A percentile compares a stretch with the other conserved stretches of the same genome.
Evolutionary conservation across 2,888 invertebrate genomes (phyloP).

Genomic region (Acleris holmiana): DNA sequence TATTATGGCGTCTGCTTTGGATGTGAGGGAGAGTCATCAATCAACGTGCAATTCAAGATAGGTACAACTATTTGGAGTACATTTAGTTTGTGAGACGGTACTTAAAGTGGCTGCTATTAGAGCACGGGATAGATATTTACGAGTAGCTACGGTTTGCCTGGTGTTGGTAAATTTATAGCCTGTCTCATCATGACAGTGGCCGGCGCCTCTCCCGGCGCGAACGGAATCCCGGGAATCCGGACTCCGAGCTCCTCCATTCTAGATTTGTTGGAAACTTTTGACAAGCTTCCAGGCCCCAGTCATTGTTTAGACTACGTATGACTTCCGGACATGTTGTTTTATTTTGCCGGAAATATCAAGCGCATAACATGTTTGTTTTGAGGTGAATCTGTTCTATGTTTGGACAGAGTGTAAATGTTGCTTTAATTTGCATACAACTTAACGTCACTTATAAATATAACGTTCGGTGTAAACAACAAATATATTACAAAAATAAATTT

Average conservation of each 20-base stretch:
- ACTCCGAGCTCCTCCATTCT: slow-evolving; percentile 44
- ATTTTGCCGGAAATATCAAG: slow-evolving; percentile 29
- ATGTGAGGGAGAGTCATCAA: slow-evolving; percentile 51
- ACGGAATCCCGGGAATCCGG: slow-evolving; percentile 47
- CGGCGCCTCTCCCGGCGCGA: slow-evolving; percentile 41
- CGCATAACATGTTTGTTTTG: slow-evolving; percentile 18
- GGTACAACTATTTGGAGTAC: slow-evolving; percentile 28
- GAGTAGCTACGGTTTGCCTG: slow-evolving; percentile 30
- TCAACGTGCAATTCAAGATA: slow-evolving; percentile 43
- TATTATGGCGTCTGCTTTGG: slow-evolving; percentile 43
- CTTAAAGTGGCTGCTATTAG: slow-evolving; percentile 38
- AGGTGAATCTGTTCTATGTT: too few relatives aligned
- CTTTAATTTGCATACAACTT: too few relatives aligned
- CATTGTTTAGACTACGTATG: slow-evolving; percentile 60
- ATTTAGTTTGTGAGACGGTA: slow-evolving; percentile 37
- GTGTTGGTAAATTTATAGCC: slow-evolving; percentile 45
- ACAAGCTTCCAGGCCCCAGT: slow-evolving; percentile 59
- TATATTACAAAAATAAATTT: too few relatives aligned
- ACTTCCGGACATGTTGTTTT: slow-evolving; percentile 45
- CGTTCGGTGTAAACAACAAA: too few relatives aligned
- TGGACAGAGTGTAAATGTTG: too few relatives aligned
- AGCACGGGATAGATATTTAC: slow-evolving; percentile 31
- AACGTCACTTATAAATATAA: too few relatives aligned
- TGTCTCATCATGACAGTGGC: slow-evolving; percentile 43
- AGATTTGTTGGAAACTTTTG: slow-evolving; percentile 62